Conservation (phyloP, 2,797 vertebrate species). For the Macrochelys suwanniensis region DNA sequence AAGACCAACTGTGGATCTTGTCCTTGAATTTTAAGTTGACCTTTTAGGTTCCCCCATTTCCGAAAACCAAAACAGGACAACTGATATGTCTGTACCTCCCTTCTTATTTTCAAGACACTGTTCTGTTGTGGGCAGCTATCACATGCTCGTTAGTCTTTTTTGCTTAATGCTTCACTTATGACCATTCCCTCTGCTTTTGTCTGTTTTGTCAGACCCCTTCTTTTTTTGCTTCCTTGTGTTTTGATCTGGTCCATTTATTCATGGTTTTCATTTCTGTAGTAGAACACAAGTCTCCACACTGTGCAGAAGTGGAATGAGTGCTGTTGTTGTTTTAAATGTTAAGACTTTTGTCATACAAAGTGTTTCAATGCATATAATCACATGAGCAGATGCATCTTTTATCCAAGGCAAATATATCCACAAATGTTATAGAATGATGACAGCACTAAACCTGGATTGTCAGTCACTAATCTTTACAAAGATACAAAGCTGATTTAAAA, state of each 20-base stretch:
- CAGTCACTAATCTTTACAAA: conserved; percentile 49
- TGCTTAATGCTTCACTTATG: background rate
- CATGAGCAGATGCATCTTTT: conserved; percentile 45
- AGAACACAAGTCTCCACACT: background rate
- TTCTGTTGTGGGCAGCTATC: background rate
- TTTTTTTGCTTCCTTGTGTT: background rate
- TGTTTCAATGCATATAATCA: background rate
- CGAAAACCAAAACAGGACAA: conserved; percentile 16
- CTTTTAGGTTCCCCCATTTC: conserved; percentile 12
- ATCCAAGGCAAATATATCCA: conserved; percentile 2
- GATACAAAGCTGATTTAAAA: conserved; percentile 28
- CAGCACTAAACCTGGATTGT: conserved; percentile 19
- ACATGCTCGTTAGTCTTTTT: background rate
- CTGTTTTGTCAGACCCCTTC: conserved; percentile 8
- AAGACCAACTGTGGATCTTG: conserved; percentile 7
- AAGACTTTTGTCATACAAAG: background rate
- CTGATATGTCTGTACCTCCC: conserved; percentile 15
- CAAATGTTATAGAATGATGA: conserved; percentile 19
- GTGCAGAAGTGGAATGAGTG: background rate
- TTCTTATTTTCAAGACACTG: background rate
- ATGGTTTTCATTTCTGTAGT: background rate
- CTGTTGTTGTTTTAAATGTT: rapidly evolving
- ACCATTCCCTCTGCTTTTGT: background rate
- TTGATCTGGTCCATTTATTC: background rate
- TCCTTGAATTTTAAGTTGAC: conserved; percentile 10